Evolutionary conservation across 2,113 vertebrate species (phyloP), one percentile per base, ranked within the genome.

Genomic region (Porphyrio hochstetteri): DNA sequence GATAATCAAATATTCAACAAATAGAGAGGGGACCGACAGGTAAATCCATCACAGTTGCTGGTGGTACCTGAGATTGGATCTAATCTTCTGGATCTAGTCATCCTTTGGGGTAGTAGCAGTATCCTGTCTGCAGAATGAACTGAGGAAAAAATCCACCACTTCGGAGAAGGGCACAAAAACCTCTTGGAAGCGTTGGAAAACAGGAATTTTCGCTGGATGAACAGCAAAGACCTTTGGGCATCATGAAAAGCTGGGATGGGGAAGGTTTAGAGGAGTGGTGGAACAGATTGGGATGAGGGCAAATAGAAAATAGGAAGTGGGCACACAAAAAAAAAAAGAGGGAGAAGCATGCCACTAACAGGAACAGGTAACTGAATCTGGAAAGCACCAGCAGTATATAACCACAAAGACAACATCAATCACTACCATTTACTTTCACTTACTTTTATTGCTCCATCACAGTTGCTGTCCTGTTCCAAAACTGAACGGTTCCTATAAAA

Each of bases 231-330:
- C 20, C 5, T 76, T 50, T 60, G 31, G 33, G 64, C 36, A 50
- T 19, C 36, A 38, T 21, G 38, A 68, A 42, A 76, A 79, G 7
- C 7, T 53, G 48, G 38, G 38, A 52, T 23, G 18, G 48, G 52
- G 29, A 84, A 78, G 13, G 23, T 48, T 75, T 33, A 82, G 53
- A 82, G 48, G 24, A 77, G 46, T 29, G 21, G 42, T n/a, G 63
- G 64, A 80, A 70, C 4, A 78, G 38, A 23, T 1, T 56, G 42
- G 48, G 70, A 89, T 86, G 33, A 83, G 11, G 7, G 27, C 29
- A 71, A 91, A 83, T 18, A 77, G 28, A 75, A 92, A 93, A 96
- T 28, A 92, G 77, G 91, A 93, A 89, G 64, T 36, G 63, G 35
- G 61, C 6, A 82, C 29, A 44, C 7, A 24, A 40, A 67, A 83